These are phyloP conservation scores for Alligator mississippiensis DNA, from an alignment of 2,113 vertebrate genomes.

Conservation along the genomic window DNA sequence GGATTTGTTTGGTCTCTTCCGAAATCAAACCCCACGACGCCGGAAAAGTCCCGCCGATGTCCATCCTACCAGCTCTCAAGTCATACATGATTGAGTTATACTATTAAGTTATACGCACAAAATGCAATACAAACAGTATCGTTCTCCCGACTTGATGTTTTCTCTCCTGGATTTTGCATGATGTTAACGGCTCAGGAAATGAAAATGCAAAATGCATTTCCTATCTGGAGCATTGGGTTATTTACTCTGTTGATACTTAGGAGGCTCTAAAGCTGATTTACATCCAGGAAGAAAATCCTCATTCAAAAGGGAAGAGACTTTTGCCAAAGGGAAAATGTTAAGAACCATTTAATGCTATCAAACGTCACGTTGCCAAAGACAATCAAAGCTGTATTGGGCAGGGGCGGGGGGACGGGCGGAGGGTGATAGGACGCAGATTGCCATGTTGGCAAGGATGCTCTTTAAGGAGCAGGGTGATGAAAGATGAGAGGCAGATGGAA, in stretches of 20 bases:
- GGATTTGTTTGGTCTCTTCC: neutral
- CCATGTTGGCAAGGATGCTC: constrained; percentile 23
- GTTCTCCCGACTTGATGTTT: neutral
- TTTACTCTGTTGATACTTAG: constrained; percentile 45
- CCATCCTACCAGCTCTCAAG: neutral
- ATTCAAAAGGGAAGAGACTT: neutral
- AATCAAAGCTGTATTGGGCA: constrained; percentile 21
- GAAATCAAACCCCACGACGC: neutral
- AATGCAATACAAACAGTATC: neutral
- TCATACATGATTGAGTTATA: no score
- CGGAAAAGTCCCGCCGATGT: neutral
- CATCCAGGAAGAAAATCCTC: neutral
- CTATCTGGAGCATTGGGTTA: constrained; percentile 18
- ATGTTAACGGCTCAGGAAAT: constrained; percentile 49
- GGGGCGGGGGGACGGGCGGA: neutral
- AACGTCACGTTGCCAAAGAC: constrained; percentile 44
- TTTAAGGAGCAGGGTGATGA: constrained; percentile 5
- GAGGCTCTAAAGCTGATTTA: constrained; percentile 58
- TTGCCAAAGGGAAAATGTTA: constrained; percentile 25
- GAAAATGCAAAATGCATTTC: constrained; percentile 38
- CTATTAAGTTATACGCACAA: neutral
- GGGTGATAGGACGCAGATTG: neutral
- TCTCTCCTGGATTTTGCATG: constrained; percentile 5
- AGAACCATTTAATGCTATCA: constrained; percentile 36
- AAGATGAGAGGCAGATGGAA: constrained; percentile 36